Evolutionary conservation across 2,888 invertebrate genomes (phyloP), one percentile per base, ranked within the genome.

Genomic region (Sipha maydis): DNA sequence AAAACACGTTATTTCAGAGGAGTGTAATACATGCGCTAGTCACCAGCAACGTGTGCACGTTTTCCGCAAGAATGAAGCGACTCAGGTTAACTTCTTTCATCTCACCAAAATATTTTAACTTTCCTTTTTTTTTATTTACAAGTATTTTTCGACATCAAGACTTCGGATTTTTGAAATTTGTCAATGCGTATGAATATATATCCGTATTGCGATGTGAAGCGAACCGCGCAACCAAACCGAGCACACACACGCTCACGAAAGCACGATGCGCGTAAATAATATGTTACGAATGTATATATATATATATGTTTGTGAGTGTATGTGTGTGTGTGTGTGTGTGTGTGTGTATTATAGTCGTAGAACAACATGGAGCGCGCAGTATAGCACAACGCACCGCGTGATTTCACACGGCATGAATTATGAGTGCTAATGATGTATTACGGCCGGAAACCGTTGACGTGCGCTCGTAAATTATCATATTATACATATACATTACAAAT

Each of bases 371-470:
- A 25, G 11, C 28, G 28, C 61, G 25, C 25, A 11, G 11, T 61
- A 21, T 25, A 28, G 69, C 11, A n/a, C n/a, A n/a, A n/a, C 21
- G 25, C 4, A 25, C 25, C 11, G n/a, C 25, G 54, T n/a, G 75
- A 78, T 88, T 82, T 88, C 86, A 80, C 86, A 88, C 86, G 86
- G 41, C 61, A 82, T 88, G 54, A 75, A 82, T 75, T 82, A 84
- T 75, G 80, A 79, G 56, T 56, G 28, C 79, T 38, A 82, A 88
- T 88, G 86, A 88, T 88, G 86, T 88, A 88, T 88, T 88, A 69
- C 34, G 19, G 38, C 80, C 86, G 86, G 86, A 88, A 88, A 75
- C 80, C 48, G 80, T 38, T 80, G 86, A 88, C 86, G 80, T 28
- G 41, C 41, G 56, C 48, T 80, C 86, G 61, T 88, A 88, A 88